Evolutionary conservation across 1,140 invertebrate genomes (phyloP).

Genomic region (Holotrichia oblita): DNA sequence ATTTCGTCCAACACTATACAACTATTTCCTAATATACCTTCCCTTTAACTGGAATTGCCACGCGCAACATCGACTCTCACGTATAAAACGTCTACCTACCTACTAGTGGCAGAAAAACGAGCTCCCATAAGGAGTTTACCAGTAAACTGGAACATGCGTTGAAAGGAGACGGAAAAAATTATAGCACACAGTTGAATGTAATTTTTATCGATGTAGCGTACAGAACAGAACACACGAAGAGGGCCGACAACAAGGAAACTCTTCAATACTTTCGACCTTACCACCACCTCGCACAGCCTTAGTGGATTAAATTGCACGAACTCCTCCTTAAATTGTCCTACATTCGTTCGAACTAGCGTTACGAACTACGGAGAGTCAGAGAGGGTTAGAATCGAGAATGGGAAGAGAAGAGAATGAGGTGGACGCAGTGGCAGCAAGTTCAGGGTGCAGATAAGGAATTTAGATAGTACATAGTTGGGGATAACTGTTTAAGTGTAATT

Average conservation of each 20-base stretch:
- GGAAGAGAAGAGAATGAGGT: neutral
- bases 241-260: constrained; percentile 11
- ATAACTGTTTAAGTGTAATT: too few species aligned
- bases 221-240: neutral
- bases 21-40: too few species aligned
- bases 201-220: constrained; percentile 23
- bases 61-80: neutral
- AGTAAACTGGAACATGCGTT: neutral
- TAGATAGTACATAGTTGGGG: too few species aligned
- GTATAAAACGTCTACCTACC: neutral
- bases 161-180: constrained; percentile 2
- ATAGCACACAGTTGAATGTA: constrained; percentile 6
- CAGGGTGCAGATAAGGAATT: neutral
- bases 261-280: constrained; percentile 12
- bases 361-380: neutral
- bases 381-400: neutral
- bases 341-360: constrained; percentile 19
- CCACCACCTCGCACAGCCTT: constrained; percentile 1
- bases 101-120: neutral
- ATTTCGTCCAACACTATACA: too few species aligned
- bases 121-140: neutral
- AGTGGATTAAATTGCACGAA: constrained; percentile 44
- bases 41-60: too few species aligned
- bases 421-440: neutral
- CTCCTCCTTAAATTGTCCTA: constrained; percentile 43